Conservation (phyloP, 2,797 vertebrate species). For the Furcifer pardalis region DNA sequence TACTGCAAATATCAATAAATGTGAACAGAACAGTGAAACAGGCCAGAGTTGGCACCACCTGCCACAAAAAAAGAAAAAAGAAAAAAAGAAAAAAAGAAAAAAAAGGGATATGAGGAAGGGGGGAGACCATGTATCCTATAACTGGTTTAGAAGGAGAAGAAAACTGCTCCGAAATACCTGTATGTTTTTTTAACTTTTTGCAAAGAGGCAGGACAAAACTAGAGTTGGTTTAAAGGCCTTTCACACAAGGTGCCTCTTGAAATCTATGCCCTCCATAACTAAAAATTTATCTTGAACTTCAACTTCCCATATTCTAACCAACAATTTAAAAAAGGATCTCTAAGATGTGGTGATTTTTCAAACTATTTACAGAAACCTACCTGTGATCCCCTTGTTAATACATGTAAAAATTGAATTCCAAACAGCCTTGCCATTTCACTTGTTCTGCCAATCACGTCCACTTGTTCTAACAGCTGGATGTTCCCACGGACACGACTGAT, state of each 20-base stretch:
- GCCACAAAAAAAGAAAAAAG: background rate
- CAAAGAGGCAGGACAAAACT: background rate
- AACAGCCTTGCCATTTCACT: slow-evolving; percentile 96
- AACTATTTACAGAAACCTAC: slow-evolving; percentile 73
- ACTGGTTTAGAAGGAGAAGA: background rate
- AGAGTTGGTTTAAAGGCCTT: background rate
- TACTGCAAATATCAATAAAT: background rate
- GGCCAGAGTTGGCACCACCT: background rate
- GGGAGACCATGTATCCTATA: background rate
- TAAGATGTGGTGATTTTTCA: slow-evolving; percentile 7
- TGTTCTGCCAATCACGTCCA: slow-evolving; percentile 93
- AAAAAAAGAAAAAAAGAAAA: no score
- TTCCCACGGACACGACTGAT: slow-evolving; percentile 87
- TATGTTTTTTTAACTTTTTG: background rate
- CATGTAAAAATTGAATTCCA: slow-evolving; percentile 97
- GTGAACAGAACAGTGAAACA: background rate
- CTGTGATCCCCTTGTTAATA: slow-evolving; percentile 96
- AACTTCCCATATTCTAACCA: background rate
- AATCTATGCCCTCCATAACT: background rate
- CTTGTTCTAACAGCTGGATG: slow-evolving; percentile 90
- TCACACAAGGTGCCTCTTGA: background rate
- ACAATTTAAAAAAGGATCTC: background rate
- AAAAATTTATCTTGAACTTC: background rate
- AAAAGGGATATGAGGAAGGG: background rate
- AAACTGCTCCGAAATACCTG: background rate